Evolutionary conservation across 2,113 vertebrate genomes (phyloP), one percentile per base, ranked within the genome.

Genomic region (Sceloporus tristichus): DNA sequence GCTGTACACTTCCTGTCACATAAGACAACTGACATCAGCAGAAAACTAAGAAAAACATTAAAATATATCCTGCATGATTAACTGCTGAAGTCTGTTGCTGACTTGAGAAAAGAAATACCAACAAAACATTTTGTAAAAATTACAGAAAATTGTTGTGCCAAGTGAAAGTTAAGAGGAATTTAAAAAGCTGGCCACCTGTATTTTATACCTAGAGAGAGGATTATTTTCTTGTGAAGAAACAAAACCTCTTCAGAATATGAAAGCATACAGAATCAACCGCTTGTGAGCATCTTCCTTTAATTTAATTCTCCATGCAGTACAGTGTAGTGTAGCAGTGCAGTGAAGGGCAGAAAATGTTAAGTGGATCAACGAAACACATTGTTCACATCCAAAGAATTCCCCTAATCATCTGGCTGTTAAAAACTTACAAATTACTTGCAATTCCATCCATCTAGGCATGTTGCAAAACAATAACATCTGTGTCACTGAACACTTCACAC

Each of bases 381-480:
- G 5, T 59, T 87, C 53, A 6, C 53, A 42, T 62, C 9, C 73
- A 59, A 71, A 59, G 14, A 74, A 86, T 85, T 91, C 25, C 82
- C 88, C 88, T 87, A 71, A 91, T 91, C 70, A 85, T 89, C 42
- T 59, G 76, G 29, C 83, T 90, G 80, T 90, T 92, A 92, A 91
- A 95, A 93, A 80, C 71, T 85, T 85, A 87, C 74, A 93, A 34
- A 85, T 83, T 90, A 89, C 90, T 91, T 83, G 83, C 74, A 89
- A 95, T 95, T 93, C 90, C 90, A 90, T 92, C 90, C 92, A 66
- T 90, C 83, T 48, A 92, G 79, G 83, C 91, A 93, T 0, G 0
- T 13, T 91, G 84, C 87, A 92, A 81, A 94, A 91, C 89, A 89
- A 88, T 77, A 88, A 94, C 87, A 95, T 78, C 27, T 71, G 88